A percentile compares a stretch with the other conserved stretches of the same genome.
Evolutionary conservation across 2,113 vertebrate species (phyloP).

Genomic region (Tauraco erythrolophus): DNA sequence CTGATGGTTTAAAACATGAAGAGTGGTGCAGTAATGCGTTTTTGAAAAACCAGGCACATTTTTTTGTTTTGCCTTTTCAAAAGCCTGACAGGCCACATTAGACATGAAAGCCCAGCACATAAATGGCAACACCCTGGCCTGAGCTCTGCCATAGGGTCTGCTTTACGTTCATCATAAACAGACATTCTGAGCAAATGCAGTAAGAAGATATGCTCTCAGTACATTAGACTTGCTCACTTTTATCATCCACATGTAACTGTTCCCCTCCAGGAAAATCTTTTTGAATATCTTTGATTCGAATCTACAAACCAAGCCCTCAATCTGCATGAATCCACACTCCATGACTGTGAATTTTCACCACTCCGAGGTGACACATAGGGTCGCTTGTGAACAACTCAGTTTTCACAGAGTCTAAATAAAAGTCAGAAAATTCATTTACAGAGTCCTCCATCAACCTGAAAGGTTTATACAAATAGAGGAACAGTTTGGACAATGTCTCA

Average conservation of each 20-base stretch:
- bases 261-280: background rate
- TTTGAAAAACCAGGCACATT: background rate
- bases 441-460: conserved; percentile 8
- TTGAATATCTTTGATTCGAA: background rate
- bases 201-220: background rate
- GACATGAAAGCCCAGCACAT: background rate
- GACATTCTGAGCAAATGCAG: background rate
- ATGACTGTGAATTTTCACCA: background rate
- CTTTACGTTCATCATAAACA: background rate
- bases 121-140: background rate
- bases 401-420: conserved; percentile 7
- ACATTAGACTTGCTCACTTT: background rate
- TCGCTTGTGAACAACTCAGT: background rate
- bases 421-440: background rate
- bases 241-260: background rate
- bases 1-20: background rate
- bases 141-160: background rate
- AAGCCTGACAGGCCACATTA: background rate
- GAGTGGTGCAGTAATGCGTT: background rate
- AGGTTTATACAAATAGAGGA: background rate
- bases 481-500: conserved; percentile 9
- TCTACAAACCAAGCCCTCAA: background rate
- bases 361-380: background rate
- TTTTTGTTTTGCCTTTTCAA: background rate
- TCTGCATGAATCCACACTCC: background rate